These are phyloP conservation scores for Leptestheria dahalacensis DNA, from an alignment of 1,140 invertebrate genomes.

Conservation along the genomic window DNA sequence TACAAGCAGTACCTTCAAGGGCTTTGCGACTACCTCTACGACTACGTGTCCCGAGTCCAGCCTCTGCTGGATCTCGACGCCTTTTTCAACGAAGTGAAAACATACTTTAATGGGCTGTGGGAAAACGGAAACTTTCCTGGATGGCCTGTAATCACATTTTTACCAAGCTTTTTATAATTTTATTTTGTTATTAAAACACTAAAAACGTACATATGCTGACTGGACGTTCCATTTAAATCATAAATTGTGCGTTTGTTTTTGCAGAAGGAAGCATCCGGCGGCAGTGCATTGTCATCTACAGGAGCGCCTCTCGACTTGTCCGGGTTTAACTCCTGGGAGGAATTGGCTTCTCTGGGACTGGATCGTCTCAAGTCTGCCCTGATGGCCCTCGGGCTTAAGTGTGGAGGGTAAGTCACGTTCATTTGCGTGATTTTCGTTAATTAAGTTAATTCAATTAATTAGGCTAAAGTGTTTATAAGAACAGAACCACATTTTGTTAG, in stretches of 20 bases:
- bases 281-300: conserved; percentile 75
- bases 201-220: not conserved
- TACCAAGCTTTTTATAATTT: not conserved
- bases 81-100: conserved; percentile 57
- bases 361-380: conserved; percentile 95
- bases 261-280: conserved; percentile 66
- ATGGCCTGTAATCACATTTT: conserved; percentile 56
- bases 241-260: conserved; percentile 22
- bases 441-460: too few species aligned
- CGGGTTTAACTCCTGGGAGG: conserved; percentile 90
- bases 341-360: conserved; percentile 85
- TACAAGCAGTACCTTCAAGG: conserved; percentile 77
- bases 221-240: not conserved
- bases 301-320: conserved; percentile 93
- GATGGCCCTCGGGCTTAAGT: conserved; percentile 93
- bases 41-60: conserved; percentile 71
- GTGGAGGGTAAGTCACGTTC: conserved; percentile 76
- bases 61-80: conserved; percentile 74
- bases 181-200: too few species aligned
- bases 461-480: too few species aligned
- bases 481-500: too few species aligned
- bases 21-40: conserved; percentile 73
- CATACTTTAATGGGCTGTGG: conserved; percentile 80
- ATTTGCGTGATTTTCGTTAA: too few species aligned
- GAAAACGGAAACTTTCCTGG: conserved; percentile 75